Base-by-base conservation (phyloP, 1,140 invertebrate species). In the Drosophila pseudoananassae region DNA sequence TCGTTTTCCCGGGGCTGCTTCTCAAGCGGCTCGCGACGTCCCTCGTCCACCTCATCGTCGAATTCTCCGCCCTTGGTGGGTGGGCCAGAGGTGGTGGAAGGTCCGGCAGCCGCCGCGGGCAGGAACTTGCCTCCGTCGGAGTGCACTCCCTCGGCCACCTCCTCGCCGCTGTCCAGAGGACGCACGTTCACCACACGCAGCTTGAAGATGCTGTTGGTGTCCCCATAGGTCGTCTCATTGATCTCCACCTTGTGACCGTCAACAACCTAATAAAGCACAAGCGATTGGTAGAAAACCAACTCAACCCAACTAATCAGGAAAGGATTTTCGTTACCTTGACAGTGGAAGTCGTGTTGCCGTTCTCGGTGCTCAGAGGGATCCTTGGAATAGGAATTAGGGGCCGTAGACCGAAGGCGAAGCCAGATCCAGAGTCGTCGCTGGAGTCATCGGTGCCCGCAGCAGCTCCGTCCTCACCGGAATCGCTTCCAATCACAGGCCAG, bases 201-300 rank as follows among this genome's bases (percentile, higher is more conserved):
- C 76, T 90, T 91, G 68, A 88, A 91, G 40, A 80, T 27, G 51
- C 70, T 90, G 47, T 91, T 89, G 10, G 14, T 47, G 51, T 88
- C 75, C 4, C 87, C 89, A n/a, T 87, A 90, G 2, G 80, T 75
- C 3, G 90, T 91, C 55, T 91, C 90, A 52, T 91, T 91, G 45
- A 91, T 85, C 68, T 91, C 90, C 20, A 91, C 72, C 58, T 84
- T 84, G 63, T 91, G 90, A 9, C 90, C 90, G 78, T 91, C 75
- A 20, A 91, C 83, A 46, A 91, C 73, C 90, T 91, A 14, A n/a
- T 29, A 27, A 27, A 0, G 25, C 25, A 7, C 25, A 27, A 7
- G 1, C 6, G 6, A 27, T 6, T 27, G 6, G 25, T 27, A 27
- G 25, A 27, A 27, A 6, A 1, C 6, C 6, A 27, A 27, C 25